Evolutionary conservation across 1,140 invertebrate species (phyloP), one percentile per base, ranked within the genome.

Genomic region (Tetramorium parvispinum): DNA sequence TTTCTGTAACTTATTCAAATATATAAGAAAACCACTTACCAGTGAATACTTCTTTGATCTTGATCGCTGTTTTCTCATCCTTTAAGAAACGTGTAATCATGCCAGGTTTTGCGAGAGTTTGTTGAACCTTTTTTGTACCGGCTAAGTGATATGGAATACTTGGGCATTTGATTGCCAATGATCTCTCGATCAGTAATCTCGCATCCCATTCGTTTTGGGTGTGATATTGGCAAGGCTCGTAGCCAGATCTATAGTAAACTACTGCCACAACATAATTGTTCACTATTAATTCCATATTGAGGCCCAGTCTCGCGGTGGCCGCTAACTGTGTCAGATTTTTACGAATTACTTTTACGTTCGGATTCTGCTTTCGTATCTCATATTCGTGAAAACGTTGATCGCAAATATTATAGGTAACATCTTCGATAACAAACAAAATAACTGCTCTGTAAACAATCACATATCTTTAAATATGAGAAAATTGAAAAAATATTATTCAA

Each of bases 331-430:
- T 97, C 27, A 98, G 94, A 46, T 96, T 98, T 85, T 95, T 95
- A 40, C 98, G 95, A 32, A 98, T 94, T 18, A 98, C 97, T 92
- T 96, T 96, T 5, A 98, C 96, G 46, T 97, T 94, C 6, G 97
- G 97, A 91, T 97, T 96, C 32, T 96, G 95, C 91, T 96, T 96
- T 16, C 96, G 95, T 65, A 99, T 97, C 93, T 98, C 96, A 94
- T 98, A 99, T 95, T 99, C 98, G 89, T 98, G 97, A 93, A 97
- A 98, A 63, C 98, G 95, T 92, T 98, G 97, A 94, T 99, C 98
- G 94, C 97, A 98, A 63, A 98, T 98, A 92, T 98, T 98, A 92
- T 97, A 97, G 0, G 97, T 97, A 0, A 97, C 94, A 89, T 98
- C 97, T 95, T 99, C 98, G 2, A 99, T 96, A 6, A 99, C 95